These are phyloP conservation scores for Thalpophila matura DNA, from an alignment of 2,888 invertebrate species.

Conservation along the genomic window DNA sequence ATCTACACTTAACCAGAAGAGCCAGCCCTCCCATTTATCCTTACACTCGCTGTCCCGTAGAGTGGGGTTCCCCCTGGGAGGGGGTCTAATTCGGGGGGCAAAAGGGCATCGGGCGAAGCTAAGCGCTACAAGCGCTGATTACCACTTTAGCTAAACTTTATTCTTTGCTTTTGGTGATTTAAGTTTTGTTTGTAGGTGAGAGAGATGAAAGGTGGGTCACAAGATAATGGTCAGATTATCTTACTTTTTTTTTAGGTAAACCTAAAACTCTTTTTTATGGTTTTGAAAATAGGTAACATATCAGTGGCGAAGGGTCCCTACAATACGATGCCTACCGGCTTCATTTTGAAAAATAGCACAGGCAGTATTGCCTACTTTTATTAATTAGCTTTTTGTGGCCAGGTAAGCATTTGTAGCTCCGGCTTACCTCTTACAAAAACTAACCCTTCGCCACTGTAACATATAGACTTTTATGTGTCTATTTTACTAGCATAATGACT, in stretches of 20 bases:
- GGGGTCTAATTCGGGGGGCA: conserved; percentile 82
- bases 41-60: conserved; percentile 88
- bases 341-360: too few relatives aligned
- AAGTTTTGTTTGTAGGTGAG: conserved; percentile 69
- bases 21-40: conserved; percentile 91
- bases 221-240: background rate
- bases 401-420: too few relatives aligned
- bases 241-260: background rate
- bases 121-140: conserved; percentile 82
- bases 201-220: conserved; percentile 46
- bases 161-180: conserved; percentile 74
- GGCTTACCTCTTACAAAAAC: too few relatives aligned
- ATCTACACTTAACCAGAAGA: conserved; percentile 91
- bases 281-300: background rate
- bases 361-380: too few relatives aligned
- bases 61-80: conserved; percentile 66
- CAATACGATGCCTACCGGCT: too few relatives aligned
- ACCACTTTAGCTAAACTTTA: conserved; percentile 68
- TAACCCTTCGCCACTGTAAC: too few relatives aligned
- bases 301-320: too few relatives aligned
- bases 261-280: background rate
- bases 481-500: too few relatives aligned
- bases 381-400: too few relatives aligned
- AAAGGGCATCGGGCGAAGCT: conserved; percentile 85
- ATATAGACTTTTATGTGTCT: too few relatives aligned